phyloP scores from a whole-genome alignment of 2,797 vertebrate genomes.

The Hemitrygon akajei region DNA sequence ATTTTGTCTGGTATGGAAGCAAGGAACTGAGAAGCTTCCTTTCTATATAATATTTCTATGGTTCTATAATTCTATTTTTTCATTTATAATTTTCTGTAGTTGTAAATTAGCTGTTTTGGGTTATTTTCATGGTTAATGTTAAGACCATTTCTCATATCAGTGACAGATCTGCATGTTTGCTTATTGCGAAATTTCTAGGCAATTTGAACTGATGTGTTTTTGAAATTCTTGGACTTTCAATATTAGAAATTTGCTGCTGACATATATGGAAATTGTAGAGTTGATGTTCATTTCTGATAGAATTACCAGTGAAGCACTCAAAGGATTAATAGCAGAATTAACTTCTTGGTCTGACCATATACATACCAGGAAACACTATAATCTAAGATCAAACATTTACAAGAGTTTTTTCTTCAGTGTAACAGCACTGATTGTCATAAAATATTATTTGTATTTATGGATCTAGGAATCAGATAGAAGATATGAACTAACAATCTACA shows the following conservation, averaged over 20 bases:
- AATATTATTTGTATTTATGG: background rate
- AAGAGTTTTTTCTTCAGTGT: background rate
- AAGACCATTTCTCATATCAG: background rate
- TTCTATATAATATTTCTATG: too few species aligned
- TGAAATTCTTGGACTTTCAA: background rate
- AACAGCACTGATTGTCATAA: background rate
- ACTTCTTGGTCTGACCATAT: background rate
- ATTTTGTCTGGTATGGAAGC: too few species aligned
- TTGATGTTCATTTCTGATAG: background rate
- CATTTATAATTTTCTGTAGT: background rate
- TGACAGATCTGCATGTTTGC: background rate
- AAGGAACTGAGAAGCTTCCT: too few species aligned
- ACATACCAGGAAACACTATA: background rate
- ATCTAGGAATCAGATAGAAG: too few species aligned
- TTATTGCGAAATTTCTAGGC: background rate
- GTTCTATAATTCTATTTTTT: background rate
- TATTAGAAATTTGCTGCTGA: background rate
- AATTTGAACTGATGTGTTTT: slow-evolving; percentile 18
- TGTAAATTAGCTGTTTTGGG: background rate
- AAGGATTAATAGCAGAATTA: background rate
- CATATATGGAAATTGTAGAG: background rate
- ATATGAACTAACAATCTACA: background rate
- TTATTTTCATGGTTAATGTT: background rate
- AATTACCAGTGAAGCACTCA: background rate
- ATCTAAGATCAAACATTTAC: background rate